Evolutionary conservation across 1,140 invertebrate genomes (phyloP), one percentile per base, ranked within the genome.

Genomic region (Colletes gigas): DNA sequence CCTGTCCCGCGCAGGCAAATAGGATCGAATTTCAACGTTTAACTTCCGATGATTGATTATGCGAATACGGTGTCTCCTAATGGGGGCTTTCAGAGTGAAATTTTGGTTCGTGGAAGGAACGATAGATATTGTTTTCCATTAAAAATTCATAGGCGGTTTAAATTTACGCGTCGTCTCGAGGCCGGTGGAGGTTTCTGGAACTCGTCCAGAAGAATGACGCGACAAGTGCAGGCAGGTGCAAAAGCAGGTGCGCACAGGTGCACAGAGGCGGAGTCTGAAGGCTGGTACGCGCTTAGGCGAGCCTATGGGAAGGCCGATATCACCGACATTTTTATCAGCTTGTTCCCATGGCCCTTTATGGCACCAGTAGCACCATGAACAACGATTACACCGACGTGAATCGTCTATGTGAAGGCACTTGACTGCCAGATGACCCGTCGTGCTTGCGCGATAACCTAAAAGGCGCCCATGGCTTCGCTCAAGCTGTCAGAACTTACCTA

Each of bases 361-460:
- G 90, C 85, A 89, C 87, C 91, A 88, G 90, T 92, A 92, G 89
- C 90, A 83, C 90, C 90, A 90, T 90, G 82, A 79, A 87, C 86
- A 65, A 81, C 77, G 88, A 92, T 92, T 89, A 88, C 82, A 89
- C 83, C 85, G 80, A 88, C 74, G 76, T 82, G 79, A 78, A 89
- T 85, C 87, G 85, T 88, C 83, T 88, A 89, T 88, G 85, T 85
- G 78, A 71, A 85, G 74, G 83, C 92, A 93, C 93, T 93, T 93
- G 93, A 93, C 92, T 93, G 91, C 93, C 93, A 93, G 92, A 93
- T 93, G 93, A 93, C 93, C 92, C 92, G 86, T 89, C 89, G 88
- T 92, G 86, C 88, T 91, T 88, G 83, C 88, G 83, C 86, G 93
- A 93, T 93, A 93, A 93, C 92, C 92, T 93, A 93, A 93, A 93